phyloP scores from a whole-genome alignment of 2,888 invertebrate species.

The Disparrhopalites patrizii region DNA sequence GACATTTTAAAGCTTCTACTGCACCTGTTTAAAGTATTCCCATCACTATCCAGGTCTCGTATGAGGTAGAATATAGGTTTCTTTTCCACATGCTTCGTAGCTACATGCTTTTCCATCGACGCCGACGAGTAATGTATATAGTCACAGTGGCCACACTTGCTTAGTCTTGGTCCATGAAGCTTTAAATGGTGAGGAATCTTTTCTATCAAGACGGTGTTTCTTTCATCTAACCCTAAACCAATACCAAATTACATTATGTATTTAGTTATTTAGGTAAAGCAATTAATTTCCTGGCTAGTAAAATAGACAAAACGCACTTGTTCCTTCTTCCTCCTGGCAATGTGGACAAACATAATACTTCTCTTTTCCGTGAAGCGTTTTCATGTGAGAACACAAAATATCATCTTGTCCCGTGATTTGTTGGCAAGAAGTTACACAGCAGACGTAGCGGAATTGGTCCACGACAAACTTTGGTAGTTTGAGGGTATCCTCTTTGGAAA shows the following conservation, averaged over 20 bases:
- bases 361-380: conserved; percentile 64
- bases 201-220: conserved; percentile 55
- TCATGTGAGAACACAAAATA: conserved; percentile 68
- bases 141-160: conserved; percentile 66
- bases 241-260: not conserved
- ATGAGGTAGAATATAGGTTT: conserved; percentile 55
- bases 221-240: conserved; percentile 32
- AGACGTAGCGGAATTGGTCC: conserved; percentile 62
- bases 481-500: conserved; percentile 41
- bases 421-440: conserved; percentile 66
- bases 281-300: not conserved
- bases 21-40: conserved; percentile 45
- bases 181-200: conserved; percentile 68
- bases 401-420: conserved; percentile 68
- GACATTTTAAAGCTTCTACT: not conserved
- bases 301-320: conserved; percentile 28
- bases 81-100: conserved; percentile 60
- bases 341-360: conserved; percentile 65
- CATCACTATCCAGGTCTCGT: conserved; percentile 53
- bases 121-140: conserved; percentile 62
- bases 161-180: conserved; percentile 68
- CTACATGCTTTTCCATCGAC: conserved; percentile 64
- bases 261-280: not conserved
- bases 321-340: conserved; percentile 56
- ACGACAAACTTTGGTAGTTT: conserved; percentile 56